Percentiles rank a stretch among this genome's conserved stretches.
Conservation (phyloP, 1,140 invertebrate species). For the Lepidotrigona ventralis region DNA sequence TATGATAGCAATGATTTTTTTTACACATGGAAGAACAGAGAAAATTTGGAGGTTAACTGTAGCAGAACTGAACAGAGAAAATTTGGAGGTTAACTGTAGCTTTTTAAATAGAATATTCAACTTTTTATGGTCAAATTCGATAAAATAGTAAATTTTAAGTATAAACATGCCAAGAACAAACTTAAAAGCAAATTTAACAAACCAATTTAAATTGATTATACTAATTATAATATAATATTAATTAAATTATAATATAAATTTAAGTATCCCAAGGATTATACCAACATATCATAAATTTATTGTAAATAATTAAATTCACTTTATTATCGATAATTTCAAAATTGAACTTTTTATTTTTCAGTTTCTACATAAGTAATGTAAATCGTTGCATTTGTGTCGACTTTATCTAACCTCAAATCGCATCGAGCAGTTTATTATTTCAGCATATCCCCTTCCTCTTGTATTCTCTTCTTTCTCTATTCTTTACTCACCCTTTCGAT, state of each 20-base stretch:
- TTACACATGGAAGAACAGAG: neutral
- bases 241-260: too few species aligned
- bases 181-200: too few species aligned
- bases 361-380: conserved; percentile 28
- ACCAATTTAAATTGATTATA: too few species aligned
- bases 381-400: conserved; percentile 31
- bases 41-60: neutral
- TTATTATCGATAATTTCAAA: neutral
- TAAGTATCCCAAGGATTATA: too few species aligned
- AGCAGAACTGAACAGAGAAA: neutral
- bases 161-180: neutral
- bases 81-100: neutral
- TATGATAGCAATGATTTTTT: neutral
- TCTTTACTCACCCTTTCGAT: conserved; percentile 36
- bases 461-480: conserved; percentile 19
- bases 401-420: conserved; percentile 50
- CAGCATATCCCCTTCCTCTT: conserved; percentile 62
- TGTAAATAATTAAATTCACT: neutral
- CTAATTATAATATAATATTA: too few species aligned
- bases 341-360: conserved; percentile 12
- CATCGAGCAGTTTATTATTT: conserved; percentile 70
- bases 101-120: neutral
- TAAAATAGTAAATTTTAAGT: neutral
- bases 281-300: neutral
- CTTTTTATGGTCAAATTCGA: neutral